These are phyloP conservation scores for Sthenelais limicola DNA, from an alignment of 2,888 invertebrate species.

Conservation along the genomic window DNA sequence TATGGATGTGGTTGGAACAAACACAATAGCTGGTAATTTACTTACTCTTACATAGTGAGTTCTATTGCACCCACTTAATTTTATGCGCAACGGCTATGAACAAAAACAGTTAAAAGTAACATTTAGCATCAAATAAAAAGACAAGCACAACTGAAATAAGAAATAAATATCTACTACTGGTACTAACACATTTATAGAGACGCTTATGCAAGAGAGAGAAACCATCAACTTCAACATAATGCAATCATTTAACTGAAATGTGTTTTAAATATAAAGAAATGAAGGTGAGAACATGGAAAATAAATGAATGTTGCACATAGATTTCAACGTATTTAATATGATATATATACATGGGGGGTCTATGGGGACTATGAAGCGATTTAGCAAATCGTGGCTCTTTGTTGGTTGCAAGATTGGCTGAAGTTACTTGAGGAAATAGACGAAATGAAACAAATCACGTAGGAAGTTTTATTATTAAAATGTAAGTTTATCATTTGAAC, in stretches of 20 bases:
- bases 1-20: neutral
- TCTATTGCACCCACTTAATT: slow-evolving; percentile 20
- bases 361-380: neutral
- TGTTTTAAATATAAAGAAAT: no score
- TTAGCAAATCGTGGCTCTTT: no score
- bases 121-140: slow-evolving; percentile 1
- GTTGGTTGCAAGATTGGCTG: no score
- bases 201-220: neutral
- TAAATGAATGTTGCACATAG: no score
- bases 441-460: no score
- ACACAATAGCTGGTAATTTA: slow-evolving; percentile 21
- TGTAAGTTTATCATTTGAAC: neutral
- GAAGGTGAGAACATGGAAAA: no score
- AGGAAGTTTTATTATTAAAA: no score
- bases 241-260: no score
- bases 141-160: slow-evolving; percentile 8
- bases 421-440: no score
- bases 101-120: slow-evolving; percentile 10
- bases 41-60: slow-evolving; percentile 32
- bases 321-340: neutral
- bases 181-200: no score
- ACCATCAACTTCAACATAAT: neutral
- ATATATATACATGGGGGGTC: neutral
- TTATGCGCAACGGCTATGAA: slow-evolving; percentile 32
- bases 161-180: no score